Percentiles rank a stretch among this genome's conserved stretches.
These are phyloP conservation scores for Hesperia comma DNA, from an alignment of 2,888 invertebrate genomes.

Conservation along the genomic window DNA sequence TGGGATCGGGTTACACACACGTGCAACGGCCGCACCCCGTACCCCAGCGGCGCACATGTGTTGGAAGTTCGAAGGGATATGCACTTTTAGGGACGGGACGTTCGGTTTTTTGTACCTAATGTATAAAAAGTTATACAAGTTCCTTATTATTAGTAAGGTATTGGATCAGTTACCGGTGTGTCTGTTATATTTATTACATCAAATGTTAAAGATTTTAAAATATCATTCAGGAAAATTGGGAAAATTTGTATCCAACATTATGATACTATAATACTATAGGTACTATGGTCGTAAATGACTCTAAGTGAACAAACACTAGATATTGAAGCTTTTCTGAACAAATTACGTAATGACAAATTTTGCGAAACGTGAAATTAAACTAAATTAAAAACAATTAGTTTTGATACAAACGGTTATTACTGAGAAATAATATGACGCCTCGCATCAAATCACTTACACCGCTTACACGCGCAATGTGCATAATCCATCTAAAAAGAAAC, in stretches of 20 bases:
- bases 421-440: background rate
- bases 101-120: constrained; percentile 11
- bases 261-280: no score
- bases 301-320: no score
- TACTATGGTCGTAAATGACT: no score
- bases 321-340: no score
- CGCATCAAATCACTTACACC: constrained; percentile 15
- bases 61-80: constrained; percentile 21
- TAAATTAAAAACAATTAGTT: background rate
- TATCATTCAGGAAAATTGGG: background rate
- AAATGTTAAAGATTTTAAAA: background rate
- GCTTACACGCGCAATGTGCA: constrained; percentile 10
- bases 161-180: background rate
- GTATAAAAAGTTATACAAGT: background rate
- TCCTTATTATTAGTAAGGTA: constrained; percentile 9
- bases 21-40: constrained; percentile 49
- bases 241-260: background rate
- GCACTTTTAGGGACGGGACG: constrained; percentile 11
- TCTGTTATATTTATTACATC: background rate
- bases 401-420: background rate
- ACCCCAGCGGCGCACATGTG: constrained; percentile 38
- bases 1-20: constrained; percentile 65
- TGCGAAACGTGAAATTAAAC: no score
- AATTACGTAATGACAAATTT: background rate
- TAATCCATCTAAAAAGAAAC: constrained; percentile 37